phyloP scores from a whole-genome alignment of 2,888 invertebrate species.

The Theretra japonica region DNA sequence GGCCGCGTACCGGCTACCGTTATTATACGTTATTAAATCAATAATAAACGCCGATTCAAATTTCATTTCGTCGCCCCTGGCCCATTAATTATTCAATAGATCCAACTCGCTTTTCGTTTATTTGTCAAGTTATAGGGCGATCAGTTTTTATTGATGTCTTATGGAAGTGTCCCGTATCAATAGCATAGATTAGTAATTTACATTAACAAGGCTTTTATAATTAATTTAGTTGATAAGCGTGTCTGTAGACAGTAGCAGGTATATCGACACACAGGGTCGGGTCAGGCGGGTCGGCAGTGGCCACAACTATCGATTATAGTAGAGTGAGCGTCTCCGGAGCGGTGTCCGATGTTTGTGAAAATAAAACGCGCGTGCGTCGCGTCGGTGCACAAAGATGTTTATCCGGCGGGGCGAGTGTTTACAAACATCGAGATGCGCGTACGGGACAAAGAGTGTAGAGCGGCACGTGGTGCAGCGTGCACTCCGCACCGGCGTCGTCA shows the following conservation, averaged over 20 bases:
- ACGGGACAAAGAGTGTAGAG: slow-evolving; percentile 32
- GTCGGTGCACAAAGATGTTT: slow-evolving; percentile 63
- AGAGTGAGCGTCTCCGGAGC: neutral
- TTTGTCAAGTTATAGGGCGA: slow-evolving; percentile 59
- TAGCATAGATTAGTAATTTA: neutral
- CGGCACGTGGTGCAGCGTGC: slow-evolving; percentile 15
- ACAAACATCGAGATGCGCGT: slow-evolving; percentile 45
- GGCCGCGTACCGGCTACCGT: slow-evolving; percentile 12
- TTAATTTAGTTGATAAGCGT: neutral
- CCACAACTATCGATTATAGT: neutral
- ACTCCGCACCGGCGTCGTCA: neutral
- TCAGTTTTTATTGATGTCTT: slow-evolving; percentile 63
- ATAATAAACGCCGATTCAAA: slow-evolving; percentile 46
- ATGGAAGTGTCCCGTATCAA: slow-evolving; percentile 35
- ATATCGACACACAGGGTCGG: neutral
- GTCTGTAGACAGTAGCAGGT: neutral
- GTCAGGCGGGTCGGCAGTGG: neutral
- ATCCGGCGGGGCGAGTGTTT: slow-evolving; percentile 61
- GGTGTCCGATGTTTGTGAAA: slow-evolving; percentile 28
- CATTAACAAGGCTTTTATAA: neutral
- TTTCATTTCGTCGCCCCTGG: slow-evolving; percentile 63
- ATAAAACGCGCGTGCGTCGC: slow-evolving; percentile 54
- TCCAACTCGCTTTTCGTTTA: slow-evolving; percentile 54
- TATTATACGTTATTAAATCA: slow-evolving; percentile 37
- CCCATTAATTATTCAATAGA: slow-evolving; percentile 76